Conservation (phyloP, 2,797 vertebrate species). For the Australoheros facetus region DNA sequence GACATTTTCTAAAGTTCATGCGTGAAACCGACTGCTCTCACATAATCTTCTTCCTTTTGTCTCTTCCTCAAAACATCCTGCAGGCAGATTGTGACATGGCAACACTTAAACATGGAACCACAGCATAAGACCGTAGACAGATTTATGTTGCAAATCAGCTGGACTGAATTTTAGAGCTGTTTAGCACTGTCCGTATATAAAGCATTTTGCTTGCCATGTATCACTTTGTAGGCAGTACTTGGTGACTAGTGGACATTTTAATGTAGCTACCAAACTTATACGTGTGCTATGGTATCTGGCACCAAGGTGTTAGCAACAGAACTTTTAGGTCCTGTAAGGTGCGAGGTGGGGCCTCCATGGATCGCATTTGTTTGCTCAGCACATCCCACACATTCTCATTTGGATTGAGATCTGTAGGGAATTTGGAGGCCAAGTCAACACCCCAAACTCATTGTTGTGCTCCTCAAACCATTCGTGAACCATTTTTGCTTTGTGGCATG, state of each 20-base stretch:
- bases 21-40: neutral
- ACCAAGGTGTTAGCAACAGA: no score
- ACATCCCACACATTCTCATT: no score
- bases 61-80: neutral
- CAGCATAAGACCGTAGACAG: neutral
- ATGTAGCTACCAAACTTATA: neutral
- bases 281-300: no score
- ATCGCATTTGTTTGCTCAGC: no score
- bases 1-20: neutral
- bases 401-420: no score
- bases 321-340: no score
- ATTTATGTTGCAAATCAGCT: neutral
- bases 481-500: no score
- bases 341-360: no score
- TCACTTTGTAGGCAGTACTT: neutral
- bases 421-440: no score
- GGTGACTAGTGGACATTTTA: neutral
- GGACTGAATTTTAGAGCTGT: neutral
- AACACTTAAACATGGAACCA: neutral
- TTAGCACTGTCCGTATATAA: neutral
- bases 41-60: neutral
- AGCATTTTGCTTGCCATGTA: neutral
- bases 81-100: neutral
- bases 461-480: no score
- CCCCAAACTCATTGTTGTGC: no score